phyloP scores from a whole-genome alignment of 2,113 vertebrate species.

The Leucoraja erinaceus region DNA sequence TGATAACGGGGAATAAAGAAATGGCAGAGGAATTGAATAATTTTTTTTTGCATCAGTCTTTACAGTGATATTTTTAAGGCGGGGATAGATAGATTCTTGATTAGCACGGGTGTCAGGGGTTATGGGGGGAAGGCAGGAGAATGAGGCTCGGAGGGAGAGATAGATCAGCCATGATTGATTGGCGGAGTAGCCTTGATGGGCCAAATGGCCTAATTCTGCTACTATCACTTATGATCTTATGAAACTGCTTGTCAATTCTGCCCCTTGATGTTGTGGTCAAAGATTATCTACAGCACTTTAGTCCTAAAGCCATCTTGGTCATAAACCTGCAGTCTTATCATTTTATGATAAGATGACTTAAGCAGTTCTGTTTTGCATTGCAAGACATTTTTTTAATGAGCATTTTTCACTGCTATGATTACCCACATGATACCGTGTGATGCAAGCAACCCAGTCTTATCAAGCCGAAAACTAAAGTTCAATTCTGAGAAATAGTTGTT shows the following conservation, averaged over 20 bases:
- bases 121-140: no score
- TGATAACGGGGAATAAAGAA: no score
- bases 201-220: no score
- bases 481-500: background rate
- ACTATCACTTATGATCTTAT: no score
- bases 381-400: background rate
- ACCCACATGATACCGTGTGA: background rate
- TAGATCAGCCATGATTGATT: no score
- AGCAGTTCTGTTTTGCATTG: background rate
- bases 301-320: background rate
- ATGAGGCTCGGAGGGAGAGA: no score
- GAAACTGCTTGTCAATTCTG: background rate
- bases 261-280: background rate
- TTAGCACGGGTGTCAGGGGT: no score
- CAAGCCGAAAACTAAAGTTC: slow-evolving; percentile 2
- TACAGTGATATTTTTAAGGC: no score
- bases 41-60: no score
- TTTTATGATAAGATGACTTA: background rate
- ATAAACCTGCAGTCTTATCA: background rate
- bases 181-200: no score
- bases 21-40: no score
- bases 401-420: background rate
- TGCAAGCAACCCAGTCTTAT: background rate
- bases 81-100: no score
- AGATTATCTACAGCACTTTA: background rate